Conservation (phyloP, 2,888 invertebrate genomes). For the Sinodicranocentrus sp. region DNA sequence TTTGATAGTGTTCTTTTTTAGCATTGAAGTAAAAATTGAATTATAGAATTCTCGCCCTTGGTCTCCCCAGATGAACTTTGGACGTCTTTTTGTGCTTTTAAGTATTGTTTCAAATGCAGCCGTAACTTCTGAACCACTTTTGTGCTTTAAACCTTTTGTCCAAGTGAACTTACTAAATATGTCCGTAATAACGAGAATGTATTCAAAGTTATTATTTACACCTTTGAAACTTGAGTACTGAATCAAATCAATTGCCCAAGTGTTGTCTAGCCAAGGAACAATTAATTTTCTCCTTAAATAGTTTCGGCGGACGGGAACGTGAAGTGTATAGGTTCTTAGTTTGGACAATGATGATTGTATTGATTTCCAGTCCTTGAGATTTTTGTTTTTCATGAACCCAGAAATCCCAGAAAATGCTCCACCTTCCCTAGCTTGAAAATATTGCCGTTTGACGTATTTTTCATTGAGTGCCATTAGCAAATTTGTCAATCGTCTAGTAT, state of each 20-base stretch:
- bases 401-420: background rate
- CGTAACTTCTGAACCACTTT: background rate
- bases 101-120: background rate
- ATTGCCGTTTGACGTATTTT: background rate
- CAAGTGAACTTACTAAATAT: background rate
- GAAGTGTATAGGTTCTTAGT: background rate
- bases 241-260: background rate
- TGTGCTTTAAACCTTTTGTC: background rate
- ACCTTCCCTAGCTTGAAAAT: background rate
- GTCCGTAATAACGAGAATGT: background rate
- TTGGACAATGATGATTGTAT: background rate
- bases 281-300: background rate
- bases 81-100: background rate
- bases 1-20: background rate
- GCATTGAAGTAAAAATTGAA: background rate
- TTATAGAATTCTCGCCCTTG: background rate
- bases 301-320: background rate
- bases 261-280: background rate
- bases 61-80: background rate
- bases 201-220: background rate
- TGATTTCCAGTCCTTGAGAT: background rate
- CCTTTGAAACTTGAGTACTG: background rate
- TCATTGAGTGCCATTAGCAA: background rate
- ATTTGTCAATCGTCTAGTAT: no score
- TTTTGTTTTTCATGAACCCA: background rate